Evolutionary conservation across 1,140 invertebrate genomes (phyloP).

Genomic region (Melanaphis sacchari): DNA sequence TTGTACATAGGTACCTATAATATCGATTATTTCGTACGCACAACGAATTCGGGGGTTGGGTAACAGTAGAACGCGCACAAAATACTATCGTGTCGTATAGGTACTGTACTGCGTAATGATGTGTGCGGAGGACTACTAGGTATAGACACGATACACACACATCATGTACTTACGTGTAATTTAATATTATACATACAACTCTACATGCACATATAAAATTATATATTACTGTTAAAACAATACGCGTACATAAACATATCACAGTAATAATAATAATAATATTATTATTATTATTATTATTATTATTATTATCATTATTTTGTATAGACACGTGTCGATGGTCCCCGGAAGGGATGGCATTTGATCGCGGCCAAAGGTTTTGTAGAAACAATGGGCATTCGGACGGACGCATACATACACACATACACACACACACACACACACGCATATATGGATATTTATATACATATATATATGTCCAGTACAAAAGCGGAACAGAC

Average conservation of each 20-base stretch:
- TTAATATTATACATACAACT: background rate
- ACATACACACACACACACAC: background rate
- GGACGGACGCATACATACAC: background rate
- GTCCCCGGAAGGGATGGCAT: constrained; percentile 20
- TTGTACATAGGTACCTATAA: background rate
- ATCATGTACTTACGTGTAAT: background rate
- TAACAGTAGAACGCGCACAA: background rate
- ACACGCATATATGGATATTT: background rate
- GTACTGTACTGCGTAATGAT: background rate
- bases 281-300: background rate
- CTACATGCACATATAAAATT: too few relatives aligned
- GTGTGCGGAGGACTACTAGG: background rate
- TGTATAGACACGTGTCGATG: background rate
- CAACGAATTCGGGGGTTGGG: background rate
- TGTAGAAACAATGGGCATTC: constrained; percentile 41
- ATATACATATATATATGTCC: background rate
- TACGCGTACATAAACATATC: background rate
- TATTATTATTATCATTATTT: background rate
- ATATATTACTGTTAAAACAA: background rate
- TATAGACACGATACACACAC: background rate
- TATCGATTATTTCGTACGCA: background rate
- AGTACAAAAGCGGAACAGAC: constrained; percentile 22
- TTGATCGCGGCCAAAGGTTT: background rate
- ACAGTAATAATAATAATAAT: background rate
- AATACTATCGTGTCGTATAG: background rate